A percentile compares a stretch with the other conserved stretches of the same genome.
Evolutionary conservation across 2,888 invertebrate species (phyloP).

Genomic region (Hirtodrosophila alboralis): DNA sequence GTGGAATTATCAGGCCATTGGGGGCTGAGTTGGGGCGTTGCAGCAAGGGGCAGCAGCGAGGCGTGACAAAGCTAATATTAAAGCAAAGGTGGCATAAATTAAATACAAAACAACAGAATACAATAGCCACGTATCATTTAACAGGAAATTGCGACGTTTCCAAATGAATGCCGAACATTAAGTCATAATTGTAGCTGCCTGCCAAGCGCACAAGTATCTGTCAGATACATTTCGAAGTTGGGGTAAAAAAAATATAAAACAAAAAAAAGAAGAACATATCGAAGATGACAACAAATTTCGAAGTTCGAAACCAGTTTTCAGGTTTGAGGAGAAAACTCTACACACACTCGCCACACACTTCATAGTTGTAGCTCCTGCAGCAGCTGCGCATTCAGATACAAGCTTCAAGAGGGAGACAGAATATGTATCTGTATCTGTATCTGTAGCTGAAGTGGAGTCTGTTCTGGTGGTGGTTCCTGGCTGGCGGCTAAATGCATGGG

Average conservation of each 20-base stretch:
- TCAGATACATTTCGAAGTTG: constrained; percentile 72
- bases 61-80: constrained; percentile 78
- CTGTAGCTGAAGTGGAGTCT: constrained; percentile 35
- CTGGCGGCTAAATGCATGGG: constrained; percentile 44
- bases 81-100: constrained; percentile 77
- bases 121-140: constrained; percentile 69
- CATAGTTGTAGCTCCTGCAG: constrained; percentile 25
- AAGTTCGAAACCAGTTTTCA: constrained; percentile 67
- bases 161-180: constrained; percentile 69
- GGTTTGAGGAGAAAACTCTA: constrained; percentile 51
- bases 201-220: constrained; percentile 54
- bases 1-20: constrained; percentile 68
- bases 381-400: constrained; percentile 26
- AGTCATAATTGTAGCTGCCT: constrained; percentile 68
- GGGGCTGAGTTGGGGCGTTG: constrained; percentile 11
- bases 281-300: constrained; percentile 46
- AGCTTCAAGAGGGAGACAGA: constrained; percentile 30
- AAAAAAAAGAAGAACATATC: too few species aligned
- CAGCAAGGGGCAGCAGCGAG: constrained; percentile 54
- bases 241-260: too few species aligned
- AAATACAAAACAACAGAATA: constrained; percentile 46
- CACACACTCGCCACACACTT: constrained; percentile 29
- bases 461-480: constrained; percentile 28
- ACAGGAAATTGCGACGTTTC: constrained; percentile 71
- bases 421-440: too few species aligned